A percentile compares a stretch with the other conserved stretches of the same genome.
phyloP scores from a whole-genome alignment of 2,888 invertebrate genomes.

The Caenorhabditis macrosperma region DNA sequence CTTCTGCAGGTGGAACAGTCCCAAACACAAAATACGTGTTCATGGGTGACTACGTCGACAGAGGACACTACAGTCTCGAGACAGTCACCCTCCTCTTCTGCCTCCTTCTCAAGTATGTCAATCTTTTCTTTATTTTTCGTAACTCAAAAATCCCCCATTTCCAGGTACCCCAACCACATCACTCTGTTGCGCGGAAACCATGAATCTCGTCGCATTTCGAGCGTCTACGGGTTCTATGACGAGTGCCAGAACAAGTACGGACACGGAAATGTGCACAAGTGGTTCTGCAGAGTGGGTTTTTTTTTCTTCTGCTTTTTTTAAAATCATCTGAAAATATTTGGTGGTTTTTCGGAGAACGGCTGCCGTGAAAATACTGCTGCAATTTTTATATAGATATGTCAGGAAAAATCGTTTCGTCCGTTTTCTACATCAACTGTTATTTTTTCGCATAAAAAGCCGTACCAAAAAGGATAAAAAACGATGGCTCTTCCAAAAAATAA shows the following conservation, averaged over 20 bases:
- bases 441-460: no score
- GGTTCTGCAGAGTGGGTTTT: conserved; percentile 89
- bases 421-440: no score
- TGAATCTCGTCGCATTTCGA: conserved; percentile 98
- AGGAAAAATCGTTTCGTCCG: no score
- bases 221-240: conserved; percentile 85
- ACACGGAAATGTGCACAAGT: conserved; percentile 98
- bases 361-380: no score
- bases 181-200: conserved; percentile 96
- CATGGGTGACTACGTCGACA: conserved; percentile 96
- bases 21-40: conserved; percentile 96
- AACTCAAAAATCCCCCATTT: conserved; percentile 11
- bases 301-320: background rate
- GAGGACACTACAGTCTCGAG: conserved; percentile 96
- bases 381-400: no score
- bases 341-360: no score
- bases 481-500: no score
- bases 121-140: background rate
- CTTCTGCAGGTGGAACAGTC: conserved; percentile 84
- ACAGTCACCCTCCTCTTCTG: conserved; percentile 84
- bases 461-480: background rate
- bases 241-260: conserved; percentile 99
- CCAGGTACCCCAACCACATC: conserved; percentile 88
- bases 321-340: background rate
- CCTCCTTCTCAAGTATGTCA: conserved; percentile 61